phyloP scores from a whole-genome alignment of 2,888 invertebrate species.

The Hypena proboscidalis region DNA sequence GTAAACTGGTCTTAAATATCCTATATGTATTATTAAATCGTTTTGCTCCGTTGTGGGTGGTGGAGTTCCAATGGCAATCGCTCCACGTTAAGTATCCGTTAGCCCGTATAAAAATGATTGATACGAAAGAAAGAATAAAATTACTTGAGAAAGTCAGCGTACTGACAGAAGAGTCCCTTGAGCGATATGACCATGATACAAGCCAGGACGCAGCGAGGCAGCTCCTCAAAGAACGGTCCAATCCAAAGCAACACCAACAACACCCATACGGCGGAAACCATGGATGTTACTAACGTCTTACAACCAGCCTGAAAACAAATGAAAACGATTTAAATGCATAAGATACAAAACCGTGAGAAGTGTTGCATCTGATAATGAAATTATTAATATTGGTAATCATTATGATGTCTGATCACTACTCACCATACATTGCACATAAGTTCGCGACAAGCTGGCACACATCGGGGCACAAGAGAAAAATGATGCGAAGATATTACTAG shows the following conservation, averaged over 20 bases:
- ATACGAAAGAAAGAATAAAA: too few species aligned
- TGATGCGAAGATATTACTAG: conserved; percentile 91
- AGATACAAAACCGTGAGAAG: too few species aligned
- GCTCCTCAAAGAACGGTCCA: conserved; percentile 93
- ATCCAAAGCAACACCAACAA: conserved; percentile 93
- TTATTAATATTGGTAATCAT: too few species aligned
- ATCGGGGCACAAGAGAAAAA: conserved; percentile 90
- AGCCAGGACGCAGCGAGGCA: conserved; percentile 92
- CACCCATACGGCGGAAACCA: conserved; percentile 91
- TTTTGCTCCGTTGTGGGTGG: too few species aligned
- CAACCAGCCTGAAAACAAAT: conserved; percentile 87
- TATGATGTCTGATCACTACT: conserved; percentile 11
- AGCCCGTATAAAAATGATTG: too few species aligned
- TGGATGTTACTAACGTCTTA: conserved; percentile 92
- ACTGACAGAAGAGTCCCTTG: too few species aligned
- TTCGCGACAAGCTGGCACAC: conserved; percentile 90
- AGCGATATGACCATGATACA: conserved; percentile 93
- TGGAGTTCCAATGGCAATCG: too few species aligned
- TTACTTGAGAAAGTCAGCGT: too few species aligned
- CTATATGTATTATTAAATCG: too few species aligned
- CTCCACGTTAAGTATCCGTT: too few species aligned
- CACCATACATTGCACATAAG: conserved; percentile 92
- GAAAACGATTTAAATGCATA: not conserved
- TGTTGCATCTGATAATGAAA: not conserved
- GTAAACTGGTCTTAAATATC: too few species aligned